These are phyloP conservation scores for Marmota monax DNA, from an alignment of 2,113 vertebrate species.

Conservation along the genomic window DNA sequence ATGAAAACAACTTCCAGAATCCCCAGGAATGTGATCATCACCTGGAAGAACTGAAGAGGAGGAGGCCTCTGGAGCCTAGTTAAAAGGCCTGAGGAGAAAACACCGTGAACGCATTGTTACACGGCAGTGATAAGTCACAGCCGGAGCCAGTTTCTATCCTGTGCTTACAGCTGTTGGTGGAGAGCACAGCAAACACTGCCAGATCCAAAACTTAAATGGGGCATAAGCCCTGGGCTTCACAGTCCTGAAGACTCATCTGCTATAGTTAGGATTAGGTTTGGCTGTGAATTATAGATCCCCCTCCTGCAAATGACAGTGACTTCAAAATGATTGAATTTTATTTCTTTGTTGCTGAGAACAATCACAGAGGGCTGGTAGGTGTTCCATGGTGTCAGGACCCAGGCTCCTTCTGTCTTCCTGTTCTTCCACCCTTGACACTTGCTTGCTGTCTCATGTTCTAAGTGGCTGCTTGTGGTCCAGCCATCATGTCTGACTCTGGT, in stretches of 20 bases:
- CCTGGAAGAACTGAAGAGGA: background rate
- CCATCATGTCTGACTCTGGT: slow-evolving; percentile 1
- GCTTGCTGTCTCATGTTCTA: background rate
- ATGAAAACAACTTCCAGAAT: slow-evolving; percentile 24
- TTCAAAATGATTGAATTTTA: slow-evolving; percentile 4
- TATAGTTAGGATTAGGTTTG: background rate
- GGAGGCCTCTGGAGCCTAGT: background rate
- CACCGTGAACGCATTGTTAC: background rate
- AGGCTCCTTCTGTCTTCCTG: background rate
- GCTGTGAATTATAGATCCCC: slow-evolving; percentile 9
- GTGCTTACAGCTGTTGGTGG: background rate
- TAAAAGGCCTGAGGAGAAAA: slow-evolving; percentile 39
- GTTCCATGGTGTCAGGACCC: background rate
- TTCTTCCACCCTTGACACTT: background rate
- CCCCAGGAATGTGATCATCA: slow-evolving; percentile 15
- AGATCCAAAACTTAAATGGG: slow-evolving; percentile 32
- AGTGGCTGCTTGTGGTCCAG: slow-evolving; percentile 33
- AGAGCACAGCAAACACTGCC: background rate
- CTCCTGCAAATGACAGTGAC: background rate
- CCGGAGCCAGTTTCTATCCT: background rate
- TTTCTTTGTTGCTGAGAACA: slow-evolving; percentile 26
- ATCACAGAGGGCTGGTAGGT: background rate
- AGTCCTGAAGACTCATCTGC: slow-evolving; percentile 16
- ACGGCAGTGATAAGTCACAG: background rate
- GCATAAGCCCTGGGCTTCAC: background rate